These are phyloP conservation scores for Neosilurus hyrtlii DNA, from an alignment of 2,797 vertebrate genomes.

Conservation along the genomic window DNA sequence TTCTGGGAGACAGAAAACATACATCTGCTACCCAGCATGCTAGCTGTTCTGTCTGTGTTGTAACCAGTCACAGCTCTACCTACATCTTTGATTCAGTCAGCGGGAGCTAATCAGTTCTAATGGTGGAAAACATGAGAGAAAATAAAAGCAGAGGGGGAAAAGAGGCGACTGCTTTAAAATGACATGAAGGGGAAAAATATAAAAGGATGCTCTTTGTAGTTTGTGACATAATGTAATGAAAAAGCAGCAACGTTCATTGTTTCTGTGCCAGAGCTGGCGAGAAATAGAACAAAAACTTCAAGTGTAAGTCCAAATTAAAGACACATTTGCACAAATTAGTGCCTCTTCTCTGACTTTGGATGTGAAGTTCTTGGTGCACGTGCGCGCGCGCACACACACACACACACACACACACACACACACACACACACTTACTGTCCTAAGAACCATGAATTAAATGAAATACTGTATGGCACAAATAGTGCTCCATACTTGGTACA, in stretches of 20 bases:
- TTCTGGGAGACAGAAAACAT: constrained; percentile 24
- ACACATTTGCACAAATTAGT: constrained; percentile 21
- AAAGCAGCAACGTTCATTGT: constrained; percentile 26
- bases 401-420: constrained; percentile 4
- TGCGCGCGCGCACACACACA: neutral
- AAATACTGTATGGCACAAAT: constrained; percentile 17
- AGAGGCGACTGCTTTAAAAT: constrained; percentile 11
- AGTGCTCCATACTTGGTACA: constrained; percentile 30
- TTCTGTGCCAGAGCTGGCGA: constrained; percentile 1
- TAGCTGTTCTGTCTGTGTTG: constrained; percentile 55
- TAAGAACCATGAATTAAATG: constrained; percentile 2
- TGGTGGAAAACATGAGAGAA: constrained; percentile 50
- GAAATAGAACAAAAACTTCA: constrained; percentile 30
- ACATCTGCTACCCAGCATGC: constrained; percentile 62
- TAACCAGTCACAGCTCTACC: constrained; percentile 49
- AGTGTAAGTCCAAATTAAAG: constrained; percentile 14
- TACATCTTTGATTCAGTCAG: constrained; percentile 35
- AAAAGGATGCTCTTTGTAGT: constrained; percentile 12
- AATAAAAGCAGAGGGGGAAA: neutral
- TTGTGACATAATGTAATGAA: constrained; percentile 11
- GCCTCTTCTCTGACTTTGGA: constrained; percentile 21
- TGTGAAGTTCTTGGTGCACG: neutral
- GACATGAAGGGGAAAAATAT: constrained; percentile 8
- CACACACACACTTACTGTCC: constrained; percentile 20
- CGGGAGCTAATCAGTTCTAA: constrained; percentile 50